Evolutionary conservation across 1,140 invertebrate genomes (phyloP).

Genomic region (Drosophila suzukii): DNA sequence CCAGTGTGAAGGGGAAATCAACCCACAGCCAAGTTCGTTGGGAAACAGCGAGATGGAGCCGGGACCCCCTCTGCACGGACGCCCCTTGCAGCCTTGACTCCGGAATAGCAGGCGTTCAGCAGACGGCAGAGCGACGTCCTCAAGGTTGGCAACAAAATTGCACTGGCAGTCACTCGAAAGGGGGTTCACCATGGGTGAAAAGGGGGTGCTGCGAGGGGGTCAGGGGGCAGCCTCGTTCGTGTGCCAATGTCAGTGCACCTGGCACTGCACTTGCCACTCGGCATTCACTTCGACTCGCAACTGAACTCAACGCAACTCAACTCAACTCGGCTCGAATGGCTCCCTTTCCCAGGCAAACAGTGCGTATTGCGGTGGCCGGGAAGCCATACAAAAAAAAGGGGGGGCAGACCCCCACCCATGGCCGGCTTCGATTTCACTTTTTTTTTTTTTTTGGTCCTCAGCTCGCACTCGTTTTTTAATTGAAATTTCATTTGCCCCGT

Average conservation of each 20-base stretch:
- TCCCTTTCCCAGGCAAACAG: constrained; percentile 42
- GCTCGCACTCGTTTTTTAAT: constrained; percentile 55
- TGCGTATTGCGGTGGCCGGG: constrained; percentile 27
- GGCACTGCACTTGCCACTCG: constrained; percentile 63
- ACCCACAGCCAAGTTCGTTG: not conserved
- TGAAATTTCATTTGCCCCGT: constrained; percentile 76
- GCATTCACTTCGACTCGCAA: constrained; percentile 33
- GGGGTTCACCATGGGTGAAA: not conserved
- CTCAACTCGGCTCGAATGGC: constrained; percentile 1
- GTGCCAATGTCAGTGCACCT: constrained; percentile 77
- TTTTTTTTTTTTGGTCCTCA: constrained; percentile 23
- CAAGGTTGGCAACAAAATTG: constrained; percentile 70
- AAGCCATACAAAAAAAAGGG: constrained; percentile 50
- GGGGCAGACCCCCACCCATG: constrained; percentile 11
- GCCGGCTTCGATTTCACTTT: constrained; percentile 78
- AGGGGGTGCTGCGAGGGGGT: not conserved
- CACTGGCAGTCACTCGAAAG: constrained; percentile 38
- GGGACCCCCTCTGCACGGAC: constrained; percentile 17
- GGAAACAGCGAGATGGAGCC: not conserved
- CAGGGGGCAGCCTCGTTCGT: constrained; percentile 27
- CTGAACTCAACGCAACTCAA: not conserved
- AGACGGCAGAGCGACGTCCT: constrained; percentile 34
- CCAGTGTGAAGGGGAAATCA: not conserved
- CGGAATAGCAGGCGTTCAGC: constrained; percentile 58
- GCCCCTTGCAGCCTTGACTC: constrained; percentile 53